Percentiles rank a stretch among this genome's conserved stretches.
Evolutionary conservation across 2,888 invertebrate species (phyloP).

Genomic region (Drosophila melanocephala): DNA sequence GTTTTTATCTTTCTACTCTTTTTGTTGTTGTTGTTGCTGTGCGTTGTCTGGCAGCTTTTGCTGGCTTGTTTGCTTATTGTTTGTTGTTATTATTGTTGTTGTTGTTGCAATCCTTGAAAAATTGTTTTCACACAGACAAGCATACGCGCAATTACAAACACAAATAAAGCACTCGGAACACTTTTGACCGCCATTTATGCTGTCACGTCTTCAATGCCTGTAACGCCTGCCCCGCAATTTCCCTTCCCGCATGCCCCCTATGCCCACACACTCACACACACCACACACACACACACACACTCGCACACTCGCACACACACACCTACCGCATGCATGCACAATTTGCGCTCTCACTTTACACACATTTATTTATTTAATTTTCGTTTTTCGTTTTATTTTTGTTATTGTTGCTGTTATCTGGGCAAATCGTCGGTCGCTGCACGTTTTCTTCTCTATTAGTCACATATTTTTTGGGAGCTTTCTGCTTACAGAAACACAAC

Average conservation of each 20-base stretch:
- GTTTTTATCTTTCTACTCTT: slow-evolving; percentile 80
- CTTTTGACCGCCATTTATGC: slow-evolving; percentile 54
- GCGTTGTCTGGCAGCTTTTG: slow-evolving; percentile 55
- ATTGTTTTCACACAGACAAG: slow-evolving; percentile 42
- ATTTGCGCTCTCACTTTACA: slow-evolving; percentile 34
- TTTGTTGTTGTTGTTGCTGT: slow-evolving; percentile 31
- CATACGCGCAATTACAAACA: slow-evolving; percentile 45
- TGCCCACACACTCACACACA: too few species aligned
- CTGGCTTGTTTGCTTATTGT: slow-evolving; percentile 41
- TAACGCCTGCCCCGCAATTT: background rate
- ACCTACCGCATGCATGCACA: slow-evolving; percentile 15
- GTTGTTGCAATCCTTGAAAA: slow-evolving; percentile 78
- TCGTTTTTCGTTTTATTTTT: slow-evolving; percentile 37
- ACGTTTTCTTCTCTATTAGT: slow-evolving; percentile 58
- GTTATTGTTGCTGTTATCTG: slow-evolving; percentile 48
- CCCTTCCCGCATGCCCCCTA: background rate
- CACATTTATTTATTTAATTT: slow-evolving; percentile 62
- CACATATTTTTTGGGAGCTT: slow-evolving; percentile 44
- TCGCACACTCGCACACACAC: background rate
- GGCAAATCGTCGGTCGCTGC: slow-evolving; percentile 19
- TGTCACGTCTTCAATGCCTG: slow-evolving; percentile 52
- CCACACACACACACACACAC: background rate
- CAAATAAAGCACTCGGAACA: slow-evolving; percentile 51
- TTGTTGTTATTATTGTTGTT: slow-evolving; percentile 42
- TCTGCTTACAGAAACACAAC: slow-evolving; percentile 45